Base-by-base conservation (phyloP, 2,113 vertebrate species). In the Pelusios castaneus region DNA sequence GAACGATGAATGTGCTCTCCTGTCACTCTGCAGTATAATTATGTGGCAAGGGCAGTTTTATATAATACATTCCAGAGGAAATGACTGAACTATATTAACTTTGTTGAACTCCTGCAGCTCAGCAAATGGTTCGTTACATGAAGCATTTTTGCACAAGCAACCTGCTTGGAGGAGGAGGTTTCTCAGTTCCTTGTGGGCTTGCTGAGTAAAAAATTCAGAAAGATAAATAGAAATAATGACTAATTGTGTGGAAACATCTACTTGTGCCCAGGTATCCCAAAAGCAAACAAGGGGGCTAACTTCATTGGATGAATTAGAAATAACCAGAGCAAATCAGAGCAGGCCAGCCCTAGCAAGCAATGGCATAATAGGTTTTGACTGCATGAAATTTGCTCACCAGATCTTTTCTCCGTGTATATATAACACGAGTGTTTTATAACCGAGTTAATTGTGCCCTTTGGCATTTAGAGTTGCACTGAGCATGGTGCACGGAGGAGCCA, bases 91-190 rank as follows among this genome's bases (percentile, higher is more conserved):
- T 60, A 29, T 89, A 78, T 8, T 54, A 52, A 5, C 78, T 92
- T 11, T 19, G 4, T 70, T 38, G n/a, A 38, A 10, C 19, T 70
- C n/a, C 31, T 43, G 80, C 8, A 79, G 83, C 85, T 93, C 17
- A 55, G 84, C n/a, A 56, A 81, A 75, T 91, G 83, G 19, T 16
- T 41, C 58, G 87, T 96, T 94, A 85, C 24, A 0, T 94, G 91
- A 95, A 60, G 47, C n/a, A 38, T 9, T 38, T 38, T 70, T 70
- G 63, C 63, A 38, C 10, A 67, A n/a, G 10, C 63, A 38, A 11
- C n/a, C n/a, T 70, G 19, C 63, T 38, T 22, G n/a, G 63, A 67
- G 63, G 17, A 34, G 31, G 29, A n/a, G 60, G 63, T 22, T 38
- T 70, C 17, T 34, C 63, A 38, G 34, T 22, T 38, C 63, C 17